Evolutionary conservation across 2,797 vertebrate species (phyloP), one percentile per base, ranked within the genome.

Genomic region (Dromococcyx pavoninus): DNA sequence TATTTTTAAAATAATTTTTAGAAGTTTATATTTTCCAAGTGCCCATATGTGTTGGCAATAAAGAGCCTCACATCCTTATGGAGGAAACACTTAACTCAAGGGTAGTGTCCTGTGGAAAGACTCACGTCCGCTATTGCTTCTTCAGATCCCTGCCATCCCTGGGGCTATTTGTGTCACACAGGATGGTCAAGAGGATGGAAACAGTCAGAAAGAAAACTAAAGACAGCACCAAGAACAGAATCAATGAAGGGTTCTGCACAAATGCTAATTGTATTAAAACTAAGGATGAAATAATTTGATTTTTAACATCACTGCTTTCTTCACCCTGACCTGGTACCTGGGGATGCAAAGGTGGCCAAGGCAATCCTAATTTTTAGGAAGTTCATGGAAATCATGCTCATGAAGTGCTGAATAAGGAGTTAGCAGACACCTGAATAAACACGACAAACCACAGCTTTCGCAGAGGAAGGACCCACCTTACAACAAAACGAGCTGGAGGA

Each of bases 241-340:
- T 27, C 2, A 0, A 66, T 43, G 7, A 62, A 2, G 6, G 24
- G 65, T 37, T 33, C 15, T 23, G 65, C 11, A 21, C 2, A 75
- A 5, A 4, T 25, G 37, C 57, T 3, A 57, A 10, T 3, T 56
- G 15, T 28, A 53, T 0, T 0, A 66, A 88, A 81, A 13, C 0
- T 21, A 54, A 69, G 28, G 13, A 37, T 32, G 6, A 71, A 76
- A 44, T 57, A 15, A 73, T 56, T 70, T 25, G 2, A 27, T 51
- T 76, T 94, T 51, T 66, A 72, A 62, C 0, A 0, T 15, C 50
- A 60, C 17, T 28, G 27, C 9, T 71, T 82, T 53, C 48, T 56
- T 73, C 24, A 62, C 33, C 41, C n/a, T 19, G 1, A 35, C 4
- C 5, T 13, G 6, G 5, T 41, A 28, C 23, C 11, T 11, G 25